These are phyloP conservation scores for Mizuhopecten yessoensis DNA, from an alignment of 1,140 invertebrate species.

Conservation along the genomic window DNA sequence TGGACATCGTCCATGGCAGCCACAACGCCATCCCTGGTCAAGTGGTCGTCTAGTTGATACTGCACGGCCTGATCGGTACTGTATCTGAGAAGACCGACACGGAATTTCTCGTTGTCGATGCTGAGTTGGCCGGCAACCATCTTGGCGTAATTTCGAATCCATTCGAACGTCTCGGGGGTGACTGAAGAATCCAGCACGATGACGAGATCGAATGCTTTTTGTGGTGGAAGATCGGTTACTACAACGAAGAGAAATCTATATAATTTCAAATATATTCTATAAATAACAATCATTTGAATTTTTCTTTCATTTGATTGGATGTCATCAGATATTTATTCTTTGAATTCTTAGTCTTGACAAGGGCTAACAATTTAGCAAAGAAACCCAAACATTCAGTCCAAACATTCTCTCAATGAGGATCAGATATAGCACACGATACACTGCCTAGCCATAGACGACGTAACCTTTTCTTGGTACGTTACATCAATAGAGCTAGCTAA, in stretches of 20 bases:
- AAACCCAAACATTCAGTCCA: too few relatives aligned
- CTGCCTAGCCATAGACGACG: too few relatives aligned
- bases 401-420: too few relatives aligned
- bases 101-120: conserved; percentile 62
- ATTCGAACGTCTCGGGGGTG: conserved; percentile 46
- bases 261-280: background rate
- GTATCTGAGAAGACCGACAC: conserved; percentile 72
- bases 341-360: too few relatives aligned
- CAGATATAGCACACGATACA: too few relatives aligned
- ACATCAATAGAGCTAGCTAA: too few relatives aligned
- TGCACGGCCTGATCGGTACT: conserved; percentile 66
- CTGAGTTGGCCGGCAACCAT: conserved; percentile 49
- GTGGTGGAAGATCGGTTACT: background rate
- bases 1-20: conserved; percentile 68
- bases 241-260: too few relatives aligned
- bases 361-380: too few relatives aligned
- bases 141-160: conserved; percentile 54
- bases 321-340: too few relatives aligned
- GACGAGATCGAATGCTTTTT: conserved; percentile 70
- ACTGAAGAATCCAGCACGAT: conserved; percentile 67
- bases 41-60: conserved; percentile 68
- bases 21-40: conserved; percentile 60
- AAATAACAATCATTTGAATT: background rate
- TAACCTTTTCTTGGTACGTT: too few relatives aligned
- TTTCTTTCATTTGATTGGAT: too few relatives aligned